Evolutionary conservation across 2,888 invertebrate species (phyloP).

Genomic region (Scaptomyza cyrtandrae): DNA sequence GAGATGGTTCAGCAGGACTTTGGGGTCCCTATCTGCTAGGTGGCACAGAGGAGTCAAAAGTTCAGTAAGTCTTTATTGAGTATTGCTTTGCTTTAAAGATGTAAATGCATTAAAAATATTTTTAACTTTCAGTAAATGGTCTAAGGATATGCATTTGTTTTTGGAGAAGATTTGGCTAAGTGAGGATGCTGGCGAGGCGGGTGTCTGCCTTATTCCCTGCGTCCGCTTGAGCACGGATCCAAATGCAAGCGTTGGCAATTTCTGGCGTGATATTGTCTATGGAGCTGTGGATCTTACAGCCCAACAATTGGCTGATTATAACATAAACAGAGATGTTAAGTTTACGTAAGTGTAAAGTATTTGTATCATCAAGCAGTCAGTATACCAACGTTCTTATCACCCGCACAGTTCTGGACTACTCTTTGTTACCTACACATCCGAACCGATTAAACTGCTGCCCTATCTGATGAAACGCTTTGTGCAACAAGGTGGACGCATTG

Average conservation of each 20-base stretch:
- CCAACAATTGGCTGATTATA: constrained; percentile 80
- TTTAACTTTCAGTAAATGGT: constrained; percentile 87
- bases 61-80: constrained; percentile 84
- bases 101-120: not conserved
- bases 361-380: no score
- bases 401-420: constrained; percentile 86
- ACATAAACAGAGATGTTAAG: constrained; percentile 70
- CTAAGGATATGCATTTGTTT: constrained; percentile 86
- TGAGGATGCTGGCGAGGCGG: constrained; percentile 85
- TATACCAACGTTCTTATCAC: not conserved
- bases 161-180: constrained; percentile 87
- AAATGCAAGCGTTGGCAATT: constrained; percentile 69
- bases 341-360: constrained; percentile 52
- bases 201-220: constrained; percentile 85
- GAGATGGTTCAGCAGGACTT: constrained; percentile 91
- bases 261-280: constrained; percentile 73
- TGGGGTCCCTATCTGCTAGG: constrained; percentile 89
- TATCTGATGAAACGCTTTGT: constrained; percentile 88
- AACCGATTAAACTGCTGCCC: constrained; percentile 88
- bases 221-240: constrained; percentile 82
- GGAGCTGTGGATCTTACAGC: constrained; percentile 56
- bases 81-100: no score
- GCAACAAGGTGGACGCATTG: constrained; percentile 86
- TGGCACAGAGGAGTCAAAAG: constrained; percentile 85
- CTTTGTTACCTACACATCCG: constrained; percentile 89